Conservation (phyloP, 2,797 vertebrate species). For the Lophius americanus region DNA sequence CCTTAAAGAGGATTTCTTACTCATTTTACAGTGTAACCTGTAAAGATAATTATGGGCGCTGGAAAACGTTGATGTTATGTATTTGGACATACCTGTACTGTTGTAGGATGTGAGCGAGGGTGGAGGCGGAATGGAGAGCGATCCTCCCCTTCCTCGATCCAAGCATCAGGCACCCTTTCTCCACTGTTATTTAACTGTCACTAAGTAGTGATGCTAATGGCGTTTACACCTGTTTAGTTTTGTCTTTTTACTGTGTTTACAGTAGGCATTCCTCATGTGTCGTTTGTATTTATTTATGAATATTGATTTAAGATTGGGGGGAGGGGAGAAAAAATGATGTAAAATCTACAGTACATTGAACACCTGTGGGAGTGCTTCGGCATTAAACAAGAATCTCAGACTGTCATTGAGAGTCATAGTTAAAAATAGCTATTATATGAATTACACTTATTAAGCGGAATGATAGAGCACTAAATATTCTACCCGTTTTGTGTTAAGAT, state of each 20-base stretch:
- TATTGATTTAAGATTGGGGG: constrained; percentile 88
- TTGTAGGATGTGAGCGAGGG: constrained; percentile 69
- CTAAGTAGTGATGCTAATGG: constrained; percentile 89
- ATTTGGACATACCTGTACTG: constrained; percentile 66
- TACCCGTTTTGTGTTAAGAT: constrained; percentile 85
- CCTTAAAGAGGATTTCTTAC: constrained; percentile 76
- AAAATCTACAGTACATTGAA: constrained; percentile 87
- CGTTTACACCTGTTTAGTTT: constrained; percentile 90
- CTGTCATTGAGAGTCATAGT: constrained; percentile 92
- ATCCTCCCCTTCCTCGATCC: constrained; percentile 77
- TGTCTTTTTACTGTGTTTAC: constrained; percentile 94
- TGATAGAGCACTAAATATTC: constrained; percentile 97
- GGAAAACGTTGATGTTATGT: constrained; percentile 79
- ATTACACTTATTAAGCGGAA: constrained; percentile 92
- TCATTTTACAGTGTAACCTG: constrained; percentile 76
- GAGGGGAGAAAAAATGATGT: constrained; percentile 45
- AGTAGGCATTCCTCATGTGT: constrained; percentile 99
- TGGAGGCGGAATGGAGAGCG: constrained; percentile 38
- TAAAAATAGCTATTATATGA: constrained; percentile 85
- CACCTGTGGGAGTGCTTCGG: constrained; percentile 91
- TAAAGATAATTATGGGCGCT: constrained; percentile 76
- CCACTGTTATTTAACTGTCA: constrained; percentile 87
- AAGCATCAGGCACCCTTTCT: constrained; percentile 84
- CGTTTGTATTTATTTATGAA: constrained; percentile 99
- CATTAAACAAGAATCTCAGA: constrained; percentile 91